Evolutionary conservation across 2,113 vertebrate species (phyloP).

Genomic region (Sturnus vulgaris): DNA sequence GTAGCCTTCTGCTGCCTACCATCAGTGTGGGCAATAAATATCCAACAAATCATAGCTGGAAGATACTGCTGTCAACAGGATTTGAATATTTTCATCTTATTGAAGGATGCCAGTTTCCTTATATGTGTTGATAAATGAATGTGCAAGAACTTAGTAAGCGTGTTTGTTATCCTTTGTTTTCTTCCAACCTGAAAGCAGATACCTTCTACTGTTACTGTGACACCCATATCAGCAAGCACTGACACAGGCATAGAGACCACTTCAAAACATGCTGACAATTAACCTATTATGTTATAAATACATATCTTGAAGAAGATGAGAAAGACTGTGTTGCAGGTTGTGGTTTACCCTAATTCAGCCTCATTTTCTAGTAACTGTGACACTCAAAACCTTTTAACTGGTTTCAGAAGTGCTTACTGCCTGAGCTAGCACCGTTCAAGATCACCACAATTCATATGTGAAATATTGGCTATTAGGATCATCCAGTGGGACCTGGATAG

Average conservation of each 20-base stretch:
- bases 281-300: neutral
- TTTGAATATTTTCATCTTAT: neutral
- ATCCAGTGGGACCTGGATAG: too few relatives aligned
- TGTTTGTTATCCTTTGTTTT: neutral
- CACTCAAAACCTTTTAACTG: neutral
- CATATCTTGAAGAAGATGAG: neutral
- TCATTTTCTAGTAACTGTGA: neutral
- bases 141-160: neutral
- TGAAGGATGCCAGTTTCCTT: neutral
- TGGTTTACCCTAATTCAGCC: neutral
- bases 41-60: neutral
- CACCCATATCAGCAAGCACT: neutral
- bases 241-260: neutral
- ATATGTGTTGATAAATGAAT: neutral
- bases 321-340: neutral
- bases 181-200: neutral
- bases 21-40: neutral
- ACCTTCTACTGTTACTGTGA: neutral
- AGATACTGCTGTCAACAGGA: neutral
- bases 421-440: neutral
- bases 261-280: neutral
- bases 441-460: neutral
- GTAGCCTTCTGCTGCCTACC: neutral
- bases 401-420: neutral
- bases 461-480: neutral